Percentiles rank a stretch among this genome's conserved stretches.
phyloP scores from a whole-genome alignment of 2,113 vertebrate genomes.

The Nothocercus julius region DNA sequence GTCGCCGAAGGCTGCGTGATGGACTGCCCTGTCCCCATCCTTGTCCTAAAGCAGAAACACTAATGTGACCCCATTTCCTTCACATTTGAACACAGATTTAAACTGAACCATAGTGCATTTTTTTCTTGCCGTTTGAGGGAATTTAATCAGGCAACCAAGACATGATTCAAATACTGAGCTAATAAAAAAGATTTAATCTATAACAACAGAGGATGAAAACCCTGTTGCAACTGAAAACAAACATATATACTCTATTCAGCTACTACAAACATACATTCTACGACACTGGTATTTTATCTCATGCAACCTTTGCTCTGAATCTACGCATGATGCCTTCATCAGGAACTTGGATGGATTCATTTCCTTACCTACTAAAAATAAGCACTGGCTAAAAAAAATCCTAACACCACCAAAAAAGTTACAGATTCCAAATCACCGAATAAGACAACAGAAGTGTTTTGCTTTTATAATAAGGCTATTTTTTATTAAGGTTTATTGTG shows the following conservation, averaged over 20 bases:
- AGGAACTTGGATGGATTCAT: not conserved
- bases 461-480: not conserved
- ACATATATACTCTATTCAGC: not conserved
- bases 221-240: not conserved
- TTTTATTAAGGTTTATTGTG: not conserved
- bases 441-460: not conserved
- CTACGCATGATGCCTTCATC: not conserved
- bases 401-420: rapidly evolving
- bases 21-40: constrained; percentile 96
- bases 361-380: not conserved
- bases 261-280: not conserved
- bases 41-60: constrained; percentile 85
- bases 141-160: not conserved
- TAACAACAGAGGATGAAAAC: not conserved
- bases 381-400: not conserved
- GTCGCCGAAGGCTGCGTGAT: constrained; percentile 97
- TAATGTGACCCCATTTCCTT: not conserved
- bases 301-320: not conserved
- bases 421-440: not conserved
- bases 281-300: not conserved
- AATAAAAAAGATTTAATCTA: not conserved
- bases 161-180: not conserved
- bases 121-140: not conserved
- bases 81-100: not conserved
- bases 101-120: not conserved